Evolutionary conservation across 2,797 vertebrate species (phyloP).

Genomic region (Chelonia mydas): DNA sequence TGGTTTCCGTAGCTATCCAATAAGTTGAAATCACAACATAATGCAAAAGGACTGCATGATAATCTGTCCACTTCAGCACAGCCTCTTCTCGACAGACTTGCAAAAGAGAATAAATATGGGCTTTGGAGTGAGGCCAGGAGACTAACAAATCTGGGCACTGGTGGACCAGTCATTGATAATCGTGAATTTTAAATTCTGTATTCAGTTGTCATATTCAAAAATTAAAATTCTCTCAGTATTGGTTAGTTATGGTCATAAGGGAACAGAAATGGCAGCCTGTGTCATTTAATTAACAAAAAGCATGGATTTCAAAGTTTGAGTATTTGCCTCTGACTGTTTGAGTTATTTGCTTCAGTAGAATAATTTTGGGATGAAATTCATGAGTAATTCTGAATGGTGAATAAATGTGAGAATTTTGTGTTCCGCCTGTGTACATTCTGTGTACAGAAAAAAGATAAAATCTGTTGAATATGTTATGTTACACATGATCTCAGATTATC

Average conservation of each 20-base stretch:
- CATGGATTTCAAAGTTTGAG: slow-evolving; percentile 8
- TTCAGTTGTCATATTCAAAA: background rate
- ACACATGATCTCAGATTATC: background rate
- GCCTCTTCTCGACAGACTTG: background rate
- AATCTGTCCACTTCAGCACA: background rate
- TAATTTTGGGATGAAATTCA: background rate
- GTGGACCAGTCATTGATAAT: background rate
- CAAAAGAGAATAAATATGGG: background rate
- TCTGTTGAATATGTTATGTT: background rate
- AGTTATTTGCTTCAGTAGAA: slow-evolving; percentile 2
- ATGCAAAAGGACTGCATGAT: background rate
- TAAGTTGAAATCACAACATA: background rate
- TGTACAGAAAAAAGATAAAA: background rate
- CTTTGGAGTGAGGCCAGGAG: background rate
- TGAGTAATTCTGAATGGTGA: background rate
- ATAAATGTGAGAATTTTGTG: background rate
- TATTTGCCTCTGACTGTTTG: background rate
- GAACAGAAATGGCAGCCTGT: background rate
- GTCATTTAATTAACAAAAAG: accelerated
- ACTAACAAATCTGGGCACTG: background rate
- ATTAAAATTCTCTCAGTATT: background rate
- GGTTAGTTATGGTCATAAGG: background rate
- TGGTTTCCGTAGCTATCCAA: background rate
- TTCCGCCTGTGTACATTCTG: background rate
- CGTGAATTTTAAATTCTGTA: background rate